Conservation (phyloP, 2,888 invertebrate species). For the Neoitamus cyanurus region DNA sequence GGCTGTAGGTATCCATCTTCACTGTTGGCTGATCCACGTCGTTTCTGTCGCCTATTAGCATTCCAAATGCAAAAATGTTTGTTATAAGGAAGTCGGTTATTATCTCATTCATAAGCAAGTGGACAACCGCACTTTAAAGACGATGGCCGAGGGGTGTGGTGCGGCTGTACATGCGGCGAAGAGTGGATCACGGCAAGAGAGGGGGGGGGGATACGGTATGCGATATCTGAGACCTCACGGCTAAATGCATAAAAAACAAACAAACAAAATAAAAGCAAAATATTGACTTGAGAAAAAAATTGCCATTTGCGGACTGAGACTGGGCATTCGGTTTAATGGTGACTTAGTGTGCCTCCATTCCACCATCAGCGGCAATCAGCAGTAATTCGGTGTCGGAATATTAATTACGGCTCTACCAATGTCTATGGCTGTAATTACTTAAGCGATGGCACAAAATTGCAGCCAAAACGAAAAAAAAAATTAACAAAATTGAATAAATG, state of each 20-base stretch:
- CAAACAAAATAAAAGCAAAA: neutral
- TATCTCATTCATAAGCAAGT: conserved; percentile 24
- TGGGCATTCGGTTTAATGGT: too few relatives aligned
- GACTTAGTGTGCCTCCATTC: too few relatives aligned
- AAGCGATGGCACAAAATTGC: too few relatives aligned
- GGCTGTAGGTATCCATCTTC: neutral
- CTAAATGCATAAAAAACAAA: neutral
- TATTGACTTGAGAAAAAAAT: too few relatives aligned
- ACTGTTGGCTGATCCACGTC: neutral
- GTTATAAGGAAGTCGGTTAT: conserved; percentile 39
- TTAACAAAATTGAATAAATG: neutral
- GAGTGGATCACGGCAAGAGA: neutral
- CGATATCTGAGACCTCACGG: neutral
- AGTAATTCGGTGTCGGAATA: too few relatives aligned
- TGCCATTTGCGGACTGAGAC: too few relatives aligned
- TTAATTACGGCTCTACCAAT: too few relatives aligned
- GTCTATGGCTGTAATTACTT: too few relatives aligned
- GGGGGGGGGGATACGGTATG: neutral
- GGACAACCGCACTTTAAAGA: neutral
- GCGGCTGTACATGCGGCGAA: neutral
- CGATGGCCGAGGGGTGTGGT: neutral
- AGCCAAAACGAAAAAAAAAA: neutral
- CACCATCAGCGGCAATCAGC: too few relatives aligned
- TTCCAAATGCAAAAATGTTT: conserved; percentile 30
- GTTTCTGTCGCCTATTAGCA: conserved; percentile 8